phyloP scores from a whole-genome alignment of 2,797 vertebrate species.

The Molossus alvarezi region DNA sequence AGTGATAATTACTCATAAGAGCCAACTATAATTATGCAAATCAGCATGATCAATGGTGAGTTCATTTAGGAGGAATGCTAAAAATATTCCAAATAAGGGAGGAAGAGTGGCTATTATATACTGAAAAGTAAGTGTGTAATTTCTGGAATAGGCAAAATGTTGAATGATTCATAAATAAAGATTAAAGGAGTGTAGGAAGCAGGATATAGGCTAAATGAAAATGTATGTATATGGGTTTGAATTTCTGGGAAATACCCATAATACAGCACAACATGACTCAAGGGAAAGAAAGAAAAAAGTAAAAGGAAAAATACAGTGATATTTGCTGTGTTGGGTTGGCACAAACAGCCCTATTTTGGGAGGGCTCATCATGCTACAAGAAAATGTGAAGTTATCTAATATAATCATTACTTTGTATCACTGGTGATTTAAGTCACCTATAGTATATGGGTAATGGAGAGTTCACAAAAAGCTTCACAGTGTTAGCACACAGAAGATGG shows the following conservation, averaged over 20 bases:
- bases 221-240: slow-evolving; percentile 22
- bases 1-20: slow-evolving; percentile 40
- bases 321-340: background rate
- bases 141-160: slow-evolving; percentile 72
- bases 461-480: slow-evolving; percentile 8
- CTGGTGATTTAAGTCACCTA: slow-evolving; percentile 36
- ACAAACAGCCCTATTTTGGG: slow-evolving; percentile 53
- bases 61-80: slow-evolving; percentile 61
- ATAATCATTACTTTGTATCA: background rate
- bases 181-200: slow-evolving; percentile 71
- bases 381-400: slow-evolving; percentile 45
- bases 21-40: slow-evolving; percentile 60
- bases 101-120: background rate
- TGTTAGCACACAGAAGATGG: background rate
- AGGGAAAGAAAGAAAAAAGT: background rate
- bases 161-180: slow-evolving; percentile 75
- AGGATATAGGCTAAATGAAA: slow-evolving; percentile 71
- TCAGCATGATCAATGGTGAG: slow-evolving; percentile 61
- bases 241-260: slow-evolving; percentile 76
- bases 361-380: slow-evolving; percentile 32
- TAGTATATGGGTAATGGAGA: background rate
- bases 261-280: slow-evolving; percentile 61
- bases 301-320: slow-evolving; percentile 42
- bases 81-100: slow-evolving; percentile 69
- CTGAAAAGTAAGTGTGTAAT: slow-evolving; percentile 69